phyloP scores from a whole-genome alignment of 2,797 vertebrate species.

The Artibeus lituratus region DNA sequence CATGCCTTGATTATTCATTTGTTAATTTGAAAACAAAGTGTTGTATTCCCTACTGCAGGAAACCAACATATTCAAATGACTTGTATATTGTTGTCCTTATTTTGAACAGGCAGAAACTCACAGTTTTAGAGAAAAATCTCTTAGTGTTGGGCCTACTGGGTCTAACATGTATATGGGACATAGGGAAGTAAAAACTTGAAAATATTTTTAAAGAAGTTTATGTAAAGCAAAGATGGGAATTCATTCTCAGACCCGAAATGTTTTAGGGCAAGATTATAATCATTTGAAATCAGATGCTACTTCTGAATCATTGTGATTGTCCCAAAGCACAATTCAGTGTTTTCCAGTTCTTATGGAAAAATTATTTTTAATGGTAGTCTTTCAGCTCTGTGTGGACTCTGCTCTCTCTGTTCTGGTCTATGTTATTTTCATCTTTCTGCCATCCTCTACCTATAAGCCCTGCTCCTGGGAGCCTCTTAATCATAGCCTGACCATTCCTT shows the following conservation, averaged over 20 bases:
- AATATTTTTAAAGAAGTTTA: background rate
- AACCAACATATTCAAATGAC: background rate
- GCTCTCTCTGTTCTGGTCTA: background rate
- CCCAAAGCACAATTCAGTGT: background rate
- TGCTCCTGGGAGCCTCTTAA: background rate
- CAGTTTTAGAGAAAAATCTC: background rate
- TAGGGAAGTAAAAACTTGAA: background rate
- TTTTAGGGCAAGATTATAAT: background rate
- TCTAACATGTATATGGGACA: background rate
- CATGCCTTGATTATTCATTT: slow-evolving; percentile 12
- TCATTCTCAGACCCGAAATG: background rate
- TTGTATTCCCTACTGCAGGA: background rate
- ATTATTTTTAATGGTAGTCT: background rate
- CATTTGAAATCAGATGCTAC: background rate
- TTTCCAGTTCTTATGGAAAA: background rate
- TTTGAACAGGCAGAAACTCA: background rate
- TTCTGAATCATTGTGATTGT: background rate
- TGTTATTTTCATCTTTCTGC: background rate
- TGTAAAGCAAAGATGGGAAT: background rate
- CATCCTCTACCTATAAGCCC: background rate
- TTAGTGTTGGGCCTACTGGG: too few relatives aligned
- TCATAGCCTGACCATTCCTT: background rate
- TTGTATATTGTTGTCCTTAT: background rate
- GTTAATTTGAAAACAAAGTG: slow-evolving; percentile 24
- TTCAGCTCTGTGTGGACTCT: background rate